Evolutionary conservation across 2,113 vertebrate species (phyloP).

Genomic region (Zonotrichia leucophrys): DNA sequence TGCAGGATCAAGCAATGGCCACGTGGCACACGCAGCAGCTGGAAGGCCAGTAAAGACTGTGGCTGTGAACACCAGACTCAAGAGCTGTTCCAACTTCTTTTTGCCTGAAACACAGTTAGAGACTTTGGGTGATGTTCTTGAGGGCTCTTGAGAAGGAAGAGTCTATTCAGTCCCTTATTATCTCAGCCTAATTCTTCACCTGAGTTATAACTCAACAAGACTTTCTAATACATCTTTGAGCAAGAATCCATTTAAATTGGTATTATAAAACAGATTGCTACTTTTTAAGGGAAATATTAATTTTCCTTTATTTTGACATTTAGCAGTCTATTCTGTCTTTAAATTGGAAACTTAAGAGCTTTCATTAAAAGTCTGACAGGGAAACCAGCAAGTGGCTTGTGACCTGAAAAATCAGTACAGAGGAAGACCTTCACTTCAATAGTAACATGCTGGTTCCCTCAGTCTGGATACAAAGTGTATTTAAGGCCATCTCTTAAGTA

Average conservation of each 20-base stretch:
- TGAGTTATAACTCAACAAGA: not conserved
- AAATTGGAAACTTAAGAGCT: not conserved
- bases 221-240: not conserved
- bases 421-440: not conserved
- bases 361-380: not conserved
- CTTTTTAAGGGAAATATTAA: not conserved
- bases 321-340: not conserved
- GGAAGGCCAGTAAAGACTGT: not conserved
- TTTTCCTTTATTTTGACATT: not conserved
- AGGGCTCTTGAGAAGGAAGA: not conserved
- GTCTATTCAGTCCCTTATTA: not conserved
- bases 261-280: not conserved
- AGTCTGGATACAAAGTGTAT: not conserved
- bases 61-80: not conserved
- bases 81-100: not conserved
- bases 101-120: not conserved
- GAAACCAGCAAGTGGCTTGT: not conserved
- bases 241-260: not conserved
- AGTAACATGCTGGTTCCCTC: not conserved
- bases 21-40: not conserved
- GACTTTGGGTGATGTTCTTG: not conserved
- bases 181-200: not conserved
- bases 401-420: not conserved
- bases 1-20: not conserved
- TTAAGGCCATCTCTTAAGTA: constrained; percentile 2